phyloP scores from a whole-genome alignment of 2,888 invertebrate genomes.

The Tenthredo livida region DNA sequence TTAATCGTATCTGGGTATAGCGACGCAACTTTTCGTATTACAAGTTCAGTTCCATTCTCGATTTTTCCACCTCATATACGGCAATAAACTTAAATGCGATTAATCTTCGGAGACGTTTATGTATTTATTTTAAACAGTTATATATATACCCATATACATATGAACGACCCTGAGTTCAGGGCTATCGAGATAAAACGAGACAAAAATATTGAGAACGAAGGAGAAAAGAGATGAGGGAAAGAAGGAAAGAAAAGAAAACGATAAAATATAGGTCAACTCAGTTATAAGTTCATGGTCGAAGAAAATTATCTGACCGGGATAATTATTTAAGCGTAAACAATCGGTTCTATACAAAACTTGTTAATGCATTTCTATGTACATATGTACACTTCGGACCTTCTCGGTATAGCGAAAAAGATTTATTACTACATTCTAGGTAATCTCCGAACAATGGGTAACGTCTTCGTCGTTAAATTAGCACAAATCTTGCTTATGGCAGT shows the following conservation, averaged over 20 bases:
- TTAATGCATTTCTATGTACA: not conserved
- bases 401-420: not conserved
- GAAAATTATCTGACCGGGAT: not conserved
- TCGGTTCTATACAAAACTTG: not conserved
- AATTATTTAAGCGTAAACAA: not conserved
- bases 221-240: too few species aligned
- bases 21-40: not conserved
- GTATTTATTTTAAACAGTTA: slow-evolving; percentile 1
- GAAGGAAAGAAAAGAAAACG: not conserved
- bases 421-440: not conserved
- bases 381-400: not conserved
- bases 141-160: not conserved
- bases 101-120: not conserved
- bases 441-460: not conserved
- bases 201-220: not conserved
- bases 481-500: not conserved
- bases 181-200: slow-evolving; percentile 31
- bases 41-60: not conserved
- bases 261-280: not conserved
- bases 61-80: not conserved
- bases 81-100: slow-evolving; percentile 10
- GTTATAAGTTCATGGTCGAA: not conserved
- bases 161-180: slow-evolving; percentile 25
- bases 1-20: not conserved
- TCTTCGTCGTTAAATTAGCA: not conserved